These are phyloP conservation scores for Temnothorax unifasciatus DNA, from an alignment of 2,888 invertebrate species.

Conservation along the genomic window DNA sequence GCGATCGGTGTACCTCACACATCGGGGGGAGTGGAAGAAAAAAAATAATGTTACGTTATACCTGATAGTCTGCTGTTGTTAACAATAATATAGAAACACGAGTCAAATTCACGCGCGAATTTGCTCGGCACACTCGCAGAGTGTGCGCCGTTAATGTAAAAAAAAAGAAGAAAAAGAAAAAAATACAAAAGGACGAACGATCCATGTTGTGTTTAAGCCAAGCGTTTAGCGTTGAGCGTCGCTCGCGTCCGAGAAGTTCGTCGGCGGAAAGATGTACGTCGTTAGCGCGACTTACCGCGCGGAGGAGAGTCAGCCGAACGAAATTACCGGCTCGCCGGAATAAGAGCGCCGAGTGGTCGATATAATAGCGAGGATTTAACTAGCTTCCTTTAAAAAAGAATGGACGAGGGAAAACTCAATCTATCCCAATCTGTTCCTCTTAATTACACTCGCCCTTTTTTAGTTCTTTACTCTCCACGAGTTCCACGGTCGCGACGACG, in stretches of 20 bases:
- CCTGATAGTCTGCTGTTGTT: constrained; percentile 83
- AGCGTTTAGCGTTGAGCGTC: constrained; percentile 21
- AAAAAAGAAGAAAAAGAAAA: background rate
- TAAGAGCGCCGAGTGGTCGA: background rate
- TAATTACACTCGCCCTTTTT: background rate
- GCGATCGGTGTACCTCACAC: constrained; percentile 81
- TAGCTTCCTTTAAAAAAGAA: background rate
- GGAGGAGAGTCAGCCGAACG: background rate
- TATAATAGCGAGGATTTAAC: background rate
- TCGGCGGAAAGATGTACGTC: background rate
- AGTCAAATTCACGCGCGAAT: constrained; percentile 65
- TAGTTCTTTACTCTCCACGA: background rate
- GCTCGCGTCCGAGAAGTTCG: constrained; percentile 5
- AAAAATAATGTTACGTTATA: constrained; percentile 74
- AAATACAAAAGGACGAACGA: constrained; percentile 24
- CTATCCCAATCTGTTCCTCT: background rate
- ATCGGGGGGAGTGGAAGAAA: constrained; percentile 13
- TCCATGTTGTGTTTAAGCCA: constrained; percentile 43
- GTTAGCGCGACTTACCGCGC: background rate
- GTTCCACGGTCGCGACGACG: background rate
- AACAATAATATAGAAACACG: constrained; percentile 78
- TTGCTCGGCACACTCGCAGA: constrained; percentile 60
- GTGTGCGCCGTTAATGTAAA: constrained; percentile 54
- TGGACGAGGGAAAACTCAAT: background rate
- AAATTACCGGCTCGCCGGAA: background rate